Conservation (phyloP, 1,140 invertebrate genomes). For the Aphelenchoides avenae region DNA sequence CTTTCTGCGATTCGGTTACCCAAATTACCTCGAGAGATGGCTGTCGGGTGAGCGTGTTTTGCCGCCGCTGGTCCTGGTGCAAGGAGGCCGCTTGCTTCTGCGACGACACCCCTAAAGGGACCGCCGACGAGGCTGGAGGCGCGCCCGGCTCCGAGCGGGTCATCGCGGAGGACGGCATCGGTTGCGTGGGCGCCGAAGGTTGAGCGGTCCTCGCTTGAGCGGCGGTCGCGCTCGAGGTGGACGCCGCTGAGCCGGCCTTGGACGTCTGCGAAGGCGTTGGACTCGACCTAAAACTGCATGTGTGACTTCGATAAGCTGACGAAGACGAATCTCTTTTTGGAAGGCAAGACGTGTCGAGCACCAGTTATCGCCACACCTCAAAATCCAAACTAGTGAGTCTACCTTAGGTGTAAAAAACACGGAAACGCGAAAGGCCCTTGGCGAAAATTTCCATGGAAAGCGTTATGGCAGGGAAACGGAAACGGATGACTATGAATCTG, state of each 20-base stretch:
- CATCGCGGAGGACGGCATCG: neutral
- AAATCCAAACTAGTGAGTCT: too few species aligned
- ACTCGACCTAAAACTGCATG: too few species aligned
- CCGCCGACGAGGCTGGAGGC: neutral
- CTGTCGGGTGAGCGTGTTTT: constrained; percentile 14
- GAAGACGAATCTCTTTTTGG: neutral
- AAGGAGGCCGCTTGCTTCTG: neutral
- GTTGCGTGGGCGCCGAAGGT: neutral
- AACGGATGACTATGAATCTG: too few species aligned
- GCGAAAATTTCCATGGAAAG: too few species aligned
- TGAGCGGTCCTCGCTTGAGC: neutral
- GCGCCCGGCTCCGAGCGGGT: neutral
- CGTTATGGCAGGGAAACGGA: too few species aligned
- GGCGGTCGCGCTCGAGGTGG: neutral
- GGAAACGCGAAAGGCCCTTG: too few species aligned
- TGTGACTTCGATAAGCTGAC: constrained; percentile 8
- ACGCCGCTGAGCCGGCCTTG: neutral
- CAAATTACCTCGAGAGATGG: constrained; percentile 30
- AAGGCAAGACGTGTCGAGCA: neutral
- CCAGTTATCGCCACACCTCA: too few species aligned
- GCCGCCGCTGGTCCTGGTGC: neutral
- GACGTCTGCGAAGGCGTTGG: constrained; percentile 2
- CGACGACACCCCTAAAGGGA: neutral
- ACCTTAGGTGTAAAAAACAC: too few species aligned
- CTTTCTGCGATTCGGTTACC: too few species aligned